Conservation (phyloP, 2,113 vertebrate genomes). For the Python bivittatus region DNA sequence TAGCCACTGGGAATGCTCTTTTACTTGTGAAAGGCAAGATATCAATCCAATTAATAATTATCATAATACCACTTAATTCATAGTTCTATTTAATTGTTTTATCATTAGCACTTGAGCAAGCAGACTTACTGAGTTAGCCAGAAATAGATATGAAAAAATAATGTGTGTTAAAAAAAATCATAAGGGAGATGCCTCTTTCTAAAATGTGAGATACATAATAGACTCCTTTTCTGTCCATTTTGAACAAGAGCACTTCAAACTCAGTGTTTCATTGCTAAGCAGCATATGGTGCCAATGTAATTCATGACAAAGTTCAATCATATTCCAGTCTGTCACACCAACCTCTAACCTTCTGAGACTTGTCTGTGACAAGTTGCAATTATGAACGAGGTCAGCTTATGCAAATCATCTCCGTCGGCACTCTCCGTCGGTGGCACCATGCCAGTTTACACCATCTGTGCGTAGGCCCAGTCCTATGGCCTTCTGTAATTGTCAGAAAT, state of each 20-base stretch:
- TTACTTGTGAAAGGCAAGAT: background rate
- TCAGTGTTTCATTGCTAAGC: slow-evolving; percentile 11
- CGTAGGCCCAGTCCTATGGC: background rate
- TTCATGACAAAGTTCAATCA: slow-evolving; percentile 31
- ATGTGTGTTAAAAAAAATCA: background rate
- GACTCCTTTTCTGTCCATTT: background rate
- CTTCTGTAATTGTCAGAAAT: background rate
- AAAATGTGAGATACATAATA: background rate
- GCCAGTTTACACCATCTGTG: slow-evolving; percentile 13
- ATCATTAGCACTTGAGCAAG: background rate
- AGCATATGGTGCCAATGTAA: slow-evolving; percentile 38
- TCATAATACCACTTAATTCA: background rate
- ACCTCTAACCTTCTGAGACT: slow-evolving; percentile 24
- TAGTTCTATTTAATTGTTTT: background rate
- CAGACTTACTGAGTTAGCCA: background rate
- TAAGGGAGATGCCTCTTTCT: background rate
- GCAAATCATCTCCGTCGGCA: slow-evolving; percentile 14
- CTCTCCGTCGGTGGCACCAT: background rate
- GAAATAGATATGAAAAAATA: background rate
- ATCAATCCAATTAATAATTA: background rate
- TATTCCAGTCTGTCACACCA: slow-evolving; percentile 26
- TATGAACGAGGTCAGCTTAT: background rate
- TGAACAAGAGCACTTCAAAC: slow-evolving; percentile 6
- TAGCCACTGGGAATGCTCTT: background rate
- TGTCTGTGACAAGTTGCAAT: slow-evolving; percentile 6